A percentile compares a stretch with the other conserved stretches of the same genome.
Conservation (phyloP, 2,797 vertebrate genomes). For the Miichthys miiuy region DNA sequence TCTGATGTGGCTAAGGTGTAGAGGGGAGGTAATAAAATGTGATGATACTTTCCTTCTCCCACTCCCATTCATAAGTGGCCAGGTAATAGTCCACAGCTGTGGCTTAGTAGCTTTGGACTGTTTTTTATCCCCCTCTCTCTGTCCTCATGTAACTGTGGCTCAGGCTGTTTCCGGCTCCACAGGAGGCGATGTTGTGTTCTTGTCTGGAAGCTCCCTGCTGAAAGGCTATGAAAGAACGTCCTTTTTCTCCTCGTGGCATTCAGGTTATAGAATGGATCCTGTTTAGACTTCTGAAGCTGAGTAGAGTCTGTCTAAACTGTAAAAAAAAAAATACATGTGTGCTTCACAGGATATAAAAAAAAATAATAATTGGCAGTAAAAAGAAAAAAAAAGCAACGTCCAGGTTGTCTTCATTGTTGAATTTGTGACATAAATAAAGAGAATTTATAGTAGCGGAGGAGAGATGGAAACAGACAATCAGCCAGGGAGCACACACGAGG, state of each 20-base stretch:
- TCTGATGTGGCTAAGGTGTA: not conserved
- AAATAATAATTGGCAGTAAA: not conserved
- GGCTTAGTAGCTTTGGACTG: not conserved
- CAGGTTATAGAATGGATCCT: conserved; percentile 13
- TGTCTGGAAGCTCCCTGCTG: conserved; percentile 22
- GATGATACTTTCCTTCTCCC: not conserved
- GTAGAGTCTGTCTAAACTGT: not conserved
- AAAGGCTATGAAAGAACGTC: not conserved
- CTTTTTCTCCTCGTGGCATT: conserved; percentile 1
- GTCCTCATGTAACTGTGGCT: conserved; percentile 24
- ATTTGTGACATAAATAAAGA: conserved; percentile 17
- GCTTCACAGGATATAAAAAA: not conserved
- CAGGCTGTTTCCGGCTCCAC: conserved; percentile 33
- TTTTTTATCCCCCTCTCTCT: not conserved
- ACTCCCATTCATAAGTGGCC: conserved; percentile 17
- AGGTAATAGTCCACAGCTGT: conserved; percentile 17
- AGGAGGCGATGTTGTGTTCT: conserved; percentile 24
- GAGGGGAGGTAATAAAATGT: not conserved
- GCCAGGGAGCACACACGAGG: conserved; percentile 5
- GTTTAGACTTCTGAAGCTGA: not conserved
- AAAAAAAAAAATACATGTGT: conserved; percentile 2
- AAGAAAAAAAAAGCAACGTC: not conserved
- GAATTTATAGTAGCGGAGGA: conserved; percentile 6
- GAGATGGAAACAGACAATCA: conserved; percentile 23
- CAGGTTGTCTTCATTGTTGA: not conserved